Conservation (phyloP, 92 coral and sea anemone genomes). For the Virgularia gustaviana region DNA sequence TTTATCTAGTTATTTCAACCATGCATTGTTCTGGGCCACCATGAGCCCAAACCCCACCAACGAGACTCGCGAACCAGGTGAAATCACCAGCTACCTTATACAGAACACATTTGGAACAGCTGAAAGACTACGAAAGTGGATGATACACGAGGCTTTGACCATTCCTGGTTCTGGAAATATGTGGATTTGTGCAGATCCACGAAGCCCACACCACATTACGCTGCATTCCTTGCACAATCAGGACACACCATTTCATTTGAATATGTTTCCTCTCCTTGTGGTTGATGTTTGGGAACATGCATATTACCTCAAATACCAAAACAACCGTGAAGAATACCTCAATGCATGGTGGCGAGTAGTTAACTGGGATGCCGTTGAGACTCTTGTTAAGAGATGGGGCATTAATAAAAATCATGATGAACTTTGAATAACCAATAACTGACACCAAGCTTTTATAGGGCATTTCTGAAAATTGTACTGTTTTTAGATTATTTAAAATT, state of each 20-base stretch:
- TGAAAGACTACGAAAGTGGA: constrained; percentile 55
- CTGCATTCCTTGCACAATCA: constrained; percentile 62
- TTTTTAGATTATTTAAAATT: constrained; percentile 5
- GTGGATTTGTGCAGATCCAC: constrained; percentile 70
- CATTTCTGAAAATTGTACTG: too few species aligned
- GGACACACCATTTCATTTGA: constrained; percentile 64
- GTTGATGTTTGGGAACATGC: constrained; percentile 97
- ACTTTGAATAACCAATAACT: constrained; percentile 45
- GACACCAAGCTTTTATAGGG: too few species aligned
- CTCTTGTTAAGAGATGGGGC: constrained; percentile 74
- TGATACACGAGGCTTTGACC: constrained; percentile 53
- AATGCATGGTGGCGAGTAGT: constrained; percentile 80
- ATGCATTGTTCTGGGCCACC: constrained; percentile 81
- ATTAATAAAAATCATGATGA: constrained; percentile 69
- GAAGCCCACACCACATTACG: constrained; percentile 38
- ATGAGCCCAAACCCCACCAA: constrained; percentile 78
- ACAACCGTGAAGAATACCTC: constrained; percentile 68
- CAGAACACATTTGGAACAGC: constrained; percentile 67
- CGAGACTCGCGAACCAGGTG: constrained; percentile 64
- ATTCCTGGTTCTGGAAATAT: constrained; percentile 89
- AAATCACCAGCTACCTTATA: constrained; percentile 57
- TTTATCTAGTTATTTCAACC: constrained; percentile 70
- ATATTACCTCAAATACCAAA: constrained; percentile 79
- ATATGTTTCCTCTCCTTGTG: constrained; percentile 61
- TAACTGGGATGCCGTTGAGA: constrained; percentile 79